These are phyloP conservation scores for Lateolabrax maculatus DNA, from an alignment of 2,797 vertebrate species.

Conservation along the genomic window DNA sequence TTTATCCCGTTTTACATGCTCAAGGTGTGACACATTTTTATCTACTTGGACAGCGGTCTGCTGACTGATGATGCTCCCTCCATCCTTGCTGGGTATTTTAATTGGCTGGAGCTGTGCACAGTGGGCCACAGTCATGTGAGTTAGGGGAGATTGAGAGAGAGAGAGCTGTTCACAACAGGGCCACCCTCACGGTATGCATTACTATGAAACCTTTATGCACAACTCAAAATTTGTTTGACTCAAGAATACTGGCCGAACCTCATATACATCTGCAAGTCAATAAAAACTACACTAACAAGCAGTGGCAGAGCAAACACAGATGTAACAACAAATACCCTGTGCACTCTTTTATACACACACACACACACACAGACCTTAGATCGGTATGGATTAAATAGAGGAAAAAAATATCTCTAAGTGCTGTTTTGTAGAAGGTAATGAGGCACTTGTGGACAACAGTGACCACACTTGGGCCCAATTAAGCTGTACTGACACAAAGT, in stretches of 20 bases:
- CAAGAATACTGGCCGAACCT: constrained; percentile 12
- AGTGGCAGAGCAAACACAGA: constrained; percentile 38
- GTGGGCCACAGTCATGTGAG: constrained; percentile 45
- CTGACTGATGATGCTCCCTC: constrained; percentile 46
- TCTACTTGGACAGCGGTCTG: constrained; percentile 28
- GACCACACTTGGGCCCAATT: constrained; percentile 65
- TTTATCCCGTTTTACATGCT: constrained; percentile 5
- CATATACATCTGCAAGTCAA: constrained; percentile 49
- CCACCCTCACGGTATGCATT: constrained; percentile 16
- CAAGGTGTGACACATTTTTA: background rate
- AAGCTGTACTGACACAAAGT: constrained; percentile 56
- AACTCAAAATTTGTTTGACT: constrained; percentile 36
- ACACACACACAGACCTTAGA: constrained; percentile 21
- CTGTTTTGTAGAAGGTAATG: constrained; percentile 72
- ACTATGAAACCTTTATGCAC: constrained; percentile 27
- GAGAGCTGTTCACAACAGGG: constrained; percentile 14
- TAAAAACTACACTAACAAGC: constrained; percentile 59
- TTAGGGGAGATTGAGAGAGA: background rate
- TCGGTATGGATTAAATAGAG: constrained; percentile 47
- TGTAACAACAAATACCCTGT: constrained; percentile 32
- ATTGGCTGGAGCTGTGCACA: constrained; percentile 70
- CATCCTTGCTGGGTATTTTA: constrained; percentile 64
- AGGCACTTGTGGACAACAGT: constrained; percentile 61
- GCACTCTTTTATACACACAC: background rate
- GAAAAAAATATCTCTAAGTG: constrained; percentile 44